phyloP scores from a whole-genome alignment of 1,140 invertebrate genomes.

The Drosophila arizonae region DNA sequence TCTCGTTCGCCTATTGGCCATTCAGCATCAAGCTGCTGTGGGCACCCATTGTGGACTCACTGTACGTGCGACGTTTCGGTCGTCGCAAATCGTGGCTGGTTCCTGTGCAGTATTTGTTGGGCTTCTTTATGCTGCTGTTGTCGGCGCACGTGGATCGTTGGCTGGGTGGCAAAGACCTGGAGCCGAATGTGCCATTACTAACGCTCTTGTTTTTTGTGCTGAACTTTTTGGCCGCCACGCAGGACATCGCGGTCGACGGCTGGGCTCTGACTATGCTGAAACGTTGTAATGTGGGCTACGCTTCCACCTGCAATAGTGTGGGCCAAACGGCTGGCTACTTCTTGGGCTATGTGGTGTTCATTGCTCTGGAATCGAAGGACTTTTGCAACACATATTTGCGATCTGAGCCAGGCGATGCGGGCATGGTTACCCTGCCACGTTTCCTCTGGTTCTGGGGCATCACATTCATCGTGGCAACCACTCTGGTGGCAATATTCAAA shows the following conservation, averaged over 20 bases:
- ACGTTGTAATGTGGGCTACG: conserved; percentile 98
- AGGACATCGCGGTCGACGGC: conserved; percentile 99
- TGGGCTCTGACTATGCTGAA: conserved; percentile 99
- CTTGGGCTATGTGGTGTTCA: conserved; percentile 97
- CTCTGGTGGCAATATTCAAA: conserved; percentile 95
- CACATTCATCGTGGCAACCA: conserved; percentile 95
- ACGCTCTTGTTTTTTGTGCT: conserved; percentile 95
- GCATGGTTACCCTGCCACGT: conserved; percentile 93
- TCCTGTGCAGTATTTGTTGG: conserved; percentile 93
- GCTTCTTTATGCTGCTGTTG: conserved; percentile 92
- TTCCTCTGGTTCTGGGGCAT: conserved; percentile 98
- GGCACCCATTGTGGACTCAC: conserved; percentile 98
- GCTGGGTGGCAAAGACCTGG: conserved; percentile 86
- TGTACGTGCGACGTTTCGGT: conserved; percentile 93
- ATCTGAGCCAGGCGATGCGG: conserved; percentile 86
- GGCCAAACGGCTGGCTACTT: conserved; percentile 99
- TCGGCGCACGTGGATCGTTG: conserved; percentile 89
- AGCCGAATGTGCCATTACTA: conserved; percentile 92
- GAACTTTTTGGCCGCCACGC: conserved; percentile 98
- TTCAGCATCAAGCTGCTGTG: conserved; percentile 98
- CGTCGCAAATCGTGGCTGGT: conserved; percentile 98
- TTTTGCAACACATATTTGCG: conserved; percentile 98
- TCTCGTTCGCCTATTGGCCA: conserved; percentile 99
- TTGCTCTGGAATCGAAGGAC: conserved; percentile 97
- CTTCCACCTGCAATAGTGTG: conserved; percentile 99